Percentiles rank a stretch among this genome's conserved stretches.
Evolutionary conservation across 2,797 vertebrate genomes (phyloP).

Genomic region (Spatula versicolor): DNA sequence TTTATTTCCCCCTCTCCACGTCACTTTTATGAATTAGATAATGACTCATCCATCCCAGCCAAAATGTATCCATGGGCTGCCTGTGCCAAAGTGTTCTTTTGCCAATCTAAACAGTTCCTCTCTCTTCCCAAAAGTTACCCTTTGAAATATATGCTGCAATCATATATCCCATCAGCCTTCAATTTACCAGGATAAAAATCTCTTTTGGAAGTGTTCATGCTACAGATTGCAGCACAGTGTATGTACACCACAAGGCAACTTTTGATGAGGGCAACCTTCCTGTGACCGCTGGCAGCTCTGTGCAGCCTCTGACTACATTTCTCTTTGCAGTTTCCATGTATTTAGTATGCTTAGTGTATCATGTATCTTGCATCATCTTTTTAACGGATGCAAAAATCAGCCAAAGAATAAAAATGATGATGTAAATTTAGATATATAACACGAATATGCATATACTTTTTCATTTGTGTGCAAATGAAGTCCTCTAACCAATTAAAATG

Average conservation of each 20-base stretch:
- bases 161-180: background rate
- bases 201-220: background rate
- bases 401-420: background rate
- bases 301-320: background rate
- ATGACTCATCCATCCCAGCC: background rate
- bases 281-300: background rate
- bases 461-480: background rate
- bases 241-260: background rate
- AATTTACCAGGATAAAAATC: background rate
- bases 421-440: background rate
- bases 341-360: background rate
- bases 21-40: background rate
- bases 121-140: background rate
- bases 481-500: background rate
- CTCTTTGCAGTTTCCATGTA: background rate
- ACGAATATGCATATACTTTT: background rate
- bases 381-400: background rate
- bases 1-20: background rate
- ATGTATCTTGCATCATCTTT: background rate
- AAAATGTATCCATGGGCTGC: background rate
- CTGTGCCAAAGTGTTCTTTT: background rate
- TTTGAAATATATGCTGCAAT: background rate
- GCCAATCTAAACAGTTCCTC: constrained; percentile 22
- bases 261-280: background rate
- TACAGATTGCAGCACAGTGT: background rate